These are phyloP conservation scores for Aporrectodea caliginosa DNA, from an alignment of 1,140 invertebrate species.

Conservation along the genomic window DNA sequence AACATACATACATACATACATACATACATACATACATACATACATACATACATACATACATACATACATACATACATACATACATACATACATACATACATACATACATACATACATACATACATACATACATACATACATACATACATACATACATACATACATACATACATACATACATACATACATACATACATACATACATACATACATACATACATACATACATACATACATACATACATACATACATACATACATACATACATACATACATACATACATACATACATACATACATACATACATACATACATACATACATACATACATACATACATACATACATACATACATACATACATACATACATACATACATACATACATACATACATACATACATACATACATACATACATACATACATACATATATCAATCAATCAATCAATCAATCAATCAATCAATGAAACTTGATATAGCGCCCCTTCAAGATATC, in stretches of 20 bases:
- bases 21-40: too few species aligned
- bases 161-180: conserved; percentile 25
- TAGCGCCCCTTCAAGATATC: too few species aligned
- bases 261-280: conserved; percentile 27
- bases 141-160: too few species aligned
- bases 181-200: conserved; percentile 29
- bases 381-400: conserved; percentile 8
- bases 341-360: conserved; percentile 27
- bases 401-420: conserved; percentile 6
- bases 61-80: too few species aligned
- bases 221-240: conserved; percentile 28
- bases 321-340: conserved; percentile 23
- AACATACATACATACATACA: too few species aligned
- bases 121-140: too few species aligned
- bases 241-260: conserved; percentile 28
- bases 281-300: conserved; percentile 28
- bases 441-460: too few species aligned
- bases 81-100: too few species aligned
- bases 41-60: too few species aligned
- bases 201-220: conserved; percentile 29
- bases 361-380: conserved; percentile 25
- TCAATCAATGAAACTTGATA: too few species aligned
- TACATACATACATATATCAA: too few species aligned
- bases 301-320: conserved; percentile 18
- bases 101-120: too few species aligned